phyloP scores from a whole-genome alignment of 2,888 invertebrate species.

The Clanis bilineata region DNA sequence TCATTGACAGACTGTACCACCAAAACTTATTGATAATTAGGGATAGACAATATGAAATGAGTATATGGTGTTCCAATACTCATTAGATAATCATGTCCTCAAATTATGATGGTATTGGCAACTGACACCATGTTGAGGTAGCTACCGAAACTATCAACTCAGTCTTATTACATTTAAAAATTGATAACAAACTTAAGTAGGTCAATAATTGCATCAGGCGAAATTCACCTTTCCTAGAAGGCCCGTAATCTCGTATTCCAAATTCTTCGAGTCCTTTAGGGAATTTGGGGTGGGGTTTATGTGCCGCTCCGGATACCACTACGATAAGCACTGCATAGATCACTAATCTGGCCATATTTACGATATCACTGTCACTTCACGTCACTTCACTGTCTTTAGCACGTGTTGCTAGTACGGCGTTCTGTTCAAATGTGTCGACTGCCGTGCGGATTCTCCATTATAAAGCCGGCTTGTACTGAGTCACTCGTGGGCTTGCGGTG shows the following conservation, averaged over 20 bases:
- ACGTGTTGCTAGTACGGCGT: constrained; percentile 61
- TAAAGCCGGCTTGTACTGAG: constrained; percentile 52
- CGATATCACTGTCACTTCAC: constrained; percentile 36
- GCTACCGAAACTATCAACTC: neutral
- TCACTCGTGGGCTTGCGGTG: constrained; percentile 49
- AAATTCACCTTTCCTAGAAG: constrained; percentile 52
- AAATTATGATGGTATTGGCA: constrained; percentile 7
- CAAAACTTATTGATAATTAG: too few relatives aligned
- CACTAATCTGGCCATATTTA: constrained; percentile 59
- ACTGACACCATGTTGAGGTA: neutral
- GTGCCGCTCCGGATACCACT: constrained; percentile 46
- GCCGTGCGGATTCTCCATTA: constrained; percentile 56
- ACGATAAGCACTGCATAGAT: constrained; percentile 57
- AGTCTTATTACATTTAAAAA: neutral
- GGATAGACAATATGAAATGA: neutral
- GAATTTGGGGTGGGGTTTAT: constrained; percentile 63
- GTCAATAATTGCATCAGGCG: constrained; percentile 33
- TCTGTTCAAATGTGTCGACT: constrained; percentile 59
- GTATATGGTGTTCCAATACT: neutral
- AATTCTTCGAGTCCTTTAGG: constrained; percentile 43
- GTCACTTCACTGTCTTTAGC: constrained; percentile 40
- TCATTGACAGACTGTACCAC: too few relatives aligned
- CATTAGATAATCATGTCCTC: neutral
- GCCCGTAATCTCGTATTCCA: constrained; percentile 38
- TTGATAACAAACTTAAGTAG: constrained; percentile 23